phyloP scores from a whole-genome alignment of 2,888 invertebrate genomes.

The Zaprionus lineosus region DNA sequence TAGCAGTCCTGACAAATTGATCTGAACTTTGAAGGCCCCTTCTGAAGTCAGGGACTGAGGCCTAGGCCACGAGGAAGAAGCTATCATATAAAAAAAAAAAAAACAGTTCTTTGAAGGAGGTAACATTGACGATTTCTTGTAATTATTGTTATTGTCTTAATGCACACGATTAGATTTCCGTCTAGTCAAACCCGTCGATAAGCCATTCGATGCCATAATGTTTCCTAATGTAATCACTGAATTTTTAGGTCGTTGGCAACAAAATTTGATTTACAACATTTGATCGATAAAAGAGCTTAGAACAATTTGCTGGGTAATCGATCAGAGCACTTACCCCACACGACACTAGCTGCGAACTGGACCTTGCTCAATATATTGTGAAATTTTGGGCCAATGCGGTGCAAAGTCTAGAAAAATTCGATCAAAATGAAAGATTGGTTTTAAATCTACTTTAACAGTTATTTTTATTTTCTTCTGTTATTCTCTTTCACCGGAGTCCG shows the following conservation, averaged over 20 bases:
- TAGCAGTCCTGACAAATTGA: slow-evolving; percentile 34
- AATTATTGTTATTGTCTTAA: slow-evolving; percentile 32
- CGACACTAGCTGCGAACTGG: slow-evolving; percentile 51
- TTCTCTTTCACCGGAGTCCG: too few relatives aligned
- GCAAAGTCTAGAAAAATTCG: slow-evolving; percentile 8
- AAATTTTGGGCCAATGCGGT: slow-evolving; percentile 13
- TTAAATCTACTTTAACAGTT: too few relatives aligned
- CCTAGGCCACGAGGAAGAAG: slow-evolving; percentile 1
- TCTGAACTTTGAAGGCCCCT: slow-evolving; percentile 39
- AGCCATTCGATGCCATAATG: slow-evolving; percentile 20
- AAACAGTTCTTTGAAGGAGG: background rate
- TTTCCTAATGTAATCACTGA: slow-evolving; percentile 51
- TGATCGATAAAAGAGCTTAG: slow-evolving; percentile 53
- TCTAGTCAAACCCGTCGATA: slow-evolving; percentile 30
- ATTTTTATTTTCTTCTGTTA: too few relatives aligned
- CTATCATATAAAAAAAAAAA: background rate
- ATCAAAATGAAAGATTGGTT: too few relatives aligned
- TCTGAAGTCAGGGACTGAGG: slow-evolving; percentile 8
- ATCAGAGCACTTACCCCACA: slow-evolving; percentile 42
- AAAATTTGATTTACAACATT: slow-evolving; percentile 48
- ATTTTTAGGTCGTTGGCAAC: slow-evolving; percentile 53
- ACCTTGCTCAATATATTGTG: slow-evolving; percentile 67
- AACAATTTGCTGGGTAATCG: slow-evolving; percentile 46
- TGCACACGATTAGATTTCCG: slow-evolving; percentile 30
- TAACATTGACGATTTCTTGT: background rate